These are phyloP conservation scores for Euzophera pinguis DNA, from an alignment of 2,888 invertebrate species.

Conservation along the genomic window DNA sequence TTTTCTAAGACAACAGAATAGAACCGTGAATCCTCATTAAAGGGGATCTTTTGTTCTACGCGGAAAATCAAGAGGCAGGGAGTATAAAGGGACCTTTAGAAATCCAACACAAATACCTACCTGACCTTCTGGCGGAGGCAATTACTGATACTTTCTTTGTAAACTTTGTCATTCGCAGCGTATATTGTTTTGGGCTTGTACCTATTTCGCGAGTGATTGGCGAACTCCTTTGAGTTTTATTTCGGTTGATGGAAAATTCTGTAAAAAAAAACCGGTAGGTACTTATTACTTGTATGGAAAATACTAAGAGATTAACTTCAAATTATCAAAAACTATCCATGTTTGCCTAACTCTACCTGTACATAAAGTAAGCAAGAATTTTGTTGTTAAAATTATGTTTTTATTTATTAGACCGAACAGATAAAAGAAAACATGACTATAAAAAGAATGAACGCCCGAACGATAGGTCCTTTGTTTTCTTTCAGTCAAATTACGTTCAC, in stretches of 20 bases:
- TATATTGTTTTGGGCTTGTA: constrained; percentile 22
- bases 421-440: too few species aligned
- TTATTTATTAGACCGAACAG: too few species aligned
- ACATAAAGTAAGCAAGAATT: too few species aligned
- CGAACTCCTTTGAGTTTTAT: neutral
- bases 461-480: too few species aligned
- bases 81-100: constrained; percentile 52
- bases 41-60: constrained; percentile 50
- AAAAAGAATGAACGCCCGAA: too few species aligned
- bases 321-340: too few species aligned
- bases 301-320: too few species aligned
- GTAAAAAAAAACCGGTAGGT: too few species aligned
- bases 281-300: too few species aligned
- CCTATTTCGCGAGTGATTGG: constrained; percentile 13
- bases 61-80: constrained; percentile 52
- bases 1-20: constrained; percentile 37
- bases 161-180: constrained; percentile 43
- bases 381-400: too few species aligned
- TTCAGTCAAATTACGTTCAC: neutral
- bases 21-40: constrained; percentile 47
- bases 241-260: neutral
- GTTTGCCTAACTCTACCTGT: too few species aligned
- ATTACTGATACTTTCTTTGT: constrained; percentile 57
- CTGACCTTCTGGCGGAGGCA: constrained; percentile 47
- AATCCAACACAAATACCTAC: constrained; percentile 48